These are phyloP conservation scores for Drosophila emarginata DNA, from an alignment of 2,888 invertebrate species.

Conservation along the genomic window DNA sequence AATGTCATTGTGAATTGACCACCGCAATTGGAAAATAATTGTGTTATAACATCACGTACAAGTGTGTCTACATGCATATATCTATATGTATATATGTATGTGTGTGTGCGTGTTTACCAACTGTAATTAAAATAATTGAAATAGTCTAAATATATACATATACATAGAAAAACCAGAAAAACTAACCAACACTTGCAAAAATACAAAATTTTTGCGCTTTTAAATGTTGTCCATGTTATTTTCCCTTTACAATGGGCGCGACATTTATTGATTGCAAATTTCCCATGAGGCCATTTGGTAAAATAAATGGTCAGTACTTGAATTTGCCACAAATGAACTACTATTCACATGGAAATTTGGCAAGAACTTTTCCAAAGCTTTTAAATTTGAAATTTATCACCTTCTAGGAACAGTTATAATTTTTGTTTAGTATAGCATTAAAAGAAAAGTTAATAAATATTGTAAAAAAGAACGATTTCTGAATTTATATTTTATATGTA, in stretches of 20 bases:
- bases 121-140: conserved; percentile 75
- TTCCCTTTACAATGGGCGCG: neutral
- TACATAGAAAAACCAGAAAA: conserved; percentile 45
- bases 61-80: neutral
- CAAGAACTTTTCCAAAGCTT: neutral
- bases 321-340: neutral
- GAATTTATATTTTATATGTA: neutral
- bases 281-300: conserved; percentile 1
- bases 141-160: conserved; percentile 43
- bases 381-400: too few species aligned
- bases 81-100: conserved; percentile 7
- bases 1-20: conserved; percentile 29
- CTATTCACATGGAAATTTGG: neutral
- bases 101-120: conserved; percentile 33
- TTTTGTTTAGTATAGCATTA: too few species aligned
- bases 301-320: neutral
- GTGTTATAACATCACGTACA: conserved; percentile 29
- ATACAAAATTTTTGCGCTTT: neutral
- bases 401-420: too few species aligned
- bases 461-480: too few species aligned
- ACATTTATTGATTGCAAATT: conserved; percentile 33
- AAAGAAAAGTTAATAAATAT: too few species aligned
- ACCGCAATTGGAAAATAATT: conserved; percentile 76
- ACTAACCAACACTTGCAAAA: conserved; percentile 36
- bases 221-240: neutral